These are phyloP conservation scores for Botrylloides violaceus DNA, from an alignment of 23 tunicate species.

Conservation along the genomic window DNA sequence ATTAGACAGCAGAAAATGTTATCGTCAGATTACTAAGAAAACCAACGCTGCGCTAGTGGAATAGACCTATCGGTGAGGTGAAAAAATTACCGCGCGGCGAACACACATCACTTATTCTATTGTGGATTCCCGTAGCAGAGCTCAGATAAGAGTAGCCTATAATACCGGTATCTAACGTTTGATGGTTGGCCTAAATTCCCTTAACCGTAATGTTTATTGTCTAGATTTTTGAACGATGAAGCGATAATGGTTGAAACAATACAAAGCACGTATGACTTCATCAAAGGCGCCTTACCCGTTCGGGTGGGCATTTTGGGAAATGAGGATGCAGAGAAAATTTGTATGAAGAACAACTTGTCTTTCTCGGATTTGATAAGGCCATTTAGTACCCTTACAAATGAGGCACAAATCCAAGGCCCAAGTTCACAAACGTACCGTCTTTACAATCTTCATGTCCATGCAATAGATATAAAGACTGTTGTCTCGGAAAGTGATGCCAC, in stretches of 20 bases:
- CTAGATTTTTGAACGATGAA: background rate
- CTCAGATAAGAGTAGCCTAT: too few species aligned
- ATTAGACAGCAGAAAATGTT: too few species aligned
- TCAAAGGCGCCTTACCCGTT: conserved; percentile 57
- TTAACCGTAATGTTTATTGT: too few species aligned
- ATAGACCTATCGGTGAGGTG: too few species aligned
- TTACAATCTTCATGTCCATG: conserved; percentile 45
- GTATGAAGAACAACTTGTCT: conserved; percentile 71
- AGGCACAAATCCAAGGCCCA: conserved; percentile 59
- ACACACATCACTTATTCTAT: too few species aligned
- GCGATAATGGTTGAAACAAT: conserved; percentile 53
- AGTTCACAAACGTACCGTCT: conserved; percentile 23
- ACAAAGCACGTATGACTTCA: conserved; percentile 54
- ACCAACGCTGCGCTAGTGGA: too few species aligned
- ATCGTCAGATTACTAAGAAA: too few species aligned
- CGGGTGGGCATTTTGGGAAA: conserved; percentile 74
- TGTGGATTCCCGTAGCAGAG: too few species aligned
- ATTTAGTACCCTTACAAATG: conserved; percentile 60
- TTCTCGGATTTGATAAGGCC: conserved; percentile 77
- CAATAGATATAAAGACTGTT: conserved; percentile 40
- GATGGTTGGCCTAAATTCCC: too few species aligned
- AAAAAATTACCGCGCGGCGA: too few species aligned
- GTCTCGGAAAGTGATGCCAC: background rate
- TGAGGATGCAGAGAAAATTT: conserved; percentile 85
- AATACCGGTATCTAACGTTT: too few species aligned